These are phyloP conservation scores for Aspidiotus rigidus DNA, from an alignment of 2,888 invertebrate genomes.

Conservation along the genomic window DNA sequence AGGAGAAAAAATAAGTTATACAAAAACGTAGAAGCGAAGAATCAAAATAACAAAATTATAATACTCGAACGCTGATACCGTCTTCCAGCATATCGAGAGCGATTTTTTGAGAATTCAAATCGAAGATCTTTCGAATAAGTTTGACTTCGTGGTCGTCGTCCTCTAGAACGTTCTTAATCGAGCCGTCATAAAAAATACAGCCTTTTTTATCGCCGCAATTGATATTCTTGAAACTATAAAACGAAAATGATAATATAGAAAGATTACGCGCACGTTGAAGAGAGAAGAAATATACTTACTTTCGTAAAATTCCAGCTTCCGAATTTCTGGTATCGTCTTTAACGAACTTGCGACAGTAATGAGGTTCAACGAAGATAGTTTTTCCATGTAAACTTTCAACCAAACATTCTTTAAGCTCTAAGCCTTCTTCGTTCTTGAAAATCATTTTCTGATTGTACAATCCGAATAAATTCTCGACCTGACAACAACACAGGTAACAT, in stretches of 20 bases:
- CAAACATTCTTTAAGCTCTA: constrained; percentile 11
- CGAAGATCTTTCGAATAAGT: constrained; percentile 18
- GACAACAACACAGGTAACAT: constrained; percentile 1
- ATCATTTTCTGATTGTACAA: constrained; percentile 26
- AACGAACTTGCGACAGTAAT: constrained; percentile 24
- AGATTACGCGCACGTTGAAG: no score
- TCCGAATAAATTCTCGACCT: constrained; percentile 25
- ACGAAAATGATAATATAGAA: background rate
- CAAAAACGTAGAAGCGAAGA: background rate
- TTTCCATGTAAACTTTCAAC: constrained; percentile 10
- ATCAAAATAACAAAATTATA: constrained; percentile 10
- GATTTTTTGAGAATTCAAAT: constrained; percentile 20
- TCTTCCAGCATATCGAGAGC: constrained; percentile 6
- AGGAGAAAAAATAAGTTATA: background rate
- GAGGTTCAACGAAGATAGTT: constrained; percentile 24
- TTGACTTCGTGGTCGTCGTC: constrained; percentile 11
- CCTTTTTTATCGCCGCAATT: constrained; percentile 24
- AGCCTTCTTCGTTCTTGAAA: constrained; percentile 14
- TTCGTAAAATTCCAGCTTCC: constrained; percentile 18
- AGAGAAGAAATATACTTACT: background rate
- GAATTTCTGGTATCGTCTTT: constrained; percentile 9
- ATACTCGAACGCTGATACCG: constrained; percentile 18
- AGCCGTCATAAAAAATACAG: constrained; percentile 23
- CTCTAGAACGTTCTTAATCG: constrained; percentile 19
- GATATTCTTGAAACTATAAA: constrained; percentile 25